These are phyloP conservation scores for Xiphophorus birchmanni DNA, from an alignment of 2,797 vertebrate genomes.

Conservation along the genomic window DNA sequence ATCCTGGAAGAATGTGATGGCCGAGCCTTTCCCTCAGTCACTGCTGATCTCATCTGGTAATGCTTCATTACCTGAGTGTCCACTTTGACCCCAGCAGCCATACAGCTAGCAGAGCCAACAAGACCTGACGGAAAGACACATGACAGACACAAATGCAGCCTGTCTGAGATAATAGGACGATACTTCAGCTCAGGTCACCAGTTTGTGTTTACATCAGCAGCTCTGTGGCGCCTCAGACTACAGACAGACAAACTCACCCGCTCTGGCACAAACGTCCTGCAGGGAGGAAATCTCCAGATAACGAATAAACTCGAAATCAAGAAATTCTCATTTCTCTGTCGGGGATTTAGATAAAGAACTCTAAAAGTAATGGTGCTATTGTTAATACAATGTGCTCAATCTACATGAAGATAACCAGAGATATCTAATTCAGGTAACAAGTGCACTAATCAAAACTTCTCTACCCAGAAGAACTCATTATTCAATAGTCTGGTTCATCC, in stretches of 20 bases:
- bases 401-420: neutral
- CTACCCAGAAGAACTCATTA: neutral
- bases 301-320: neutral
- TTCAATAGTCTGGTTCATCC: neutral
- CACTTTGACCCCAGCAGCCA: constrained; percentile 48
- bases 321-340: neutral
- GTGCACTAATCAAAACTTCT: neutral
- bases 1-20: constrained; percentile 9
- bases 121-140: constrained; percentile 37
- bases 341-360: neutral
- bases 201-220: constrained; percentile 43
- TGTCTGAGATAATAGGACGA: constrained; percentile 28
- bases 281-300: neutral
- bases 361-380: neutral
- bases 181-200: constrained; percentile 16
- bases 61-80: constrained; percentile 56
- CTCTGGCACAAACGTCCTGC: neutral
- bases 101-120: constrained; percentile 23
- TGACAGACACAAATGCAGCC: constrained; percentile 12
- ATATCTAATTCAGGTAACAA: neutral
- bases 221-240: constrained; percentile 21
- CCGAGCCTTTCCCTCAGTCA: constrained; percentile 13
- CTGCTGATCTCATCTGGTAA: constrained; percentile 53
- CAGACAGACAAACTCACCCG: constrained; percentile 21
- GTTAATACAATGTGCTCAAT: neutral